phyloP scores from a whole-genome alignment of 2,113 vertebrate genomes.

The Calyptommatus sinebrachiatus region DNA sequence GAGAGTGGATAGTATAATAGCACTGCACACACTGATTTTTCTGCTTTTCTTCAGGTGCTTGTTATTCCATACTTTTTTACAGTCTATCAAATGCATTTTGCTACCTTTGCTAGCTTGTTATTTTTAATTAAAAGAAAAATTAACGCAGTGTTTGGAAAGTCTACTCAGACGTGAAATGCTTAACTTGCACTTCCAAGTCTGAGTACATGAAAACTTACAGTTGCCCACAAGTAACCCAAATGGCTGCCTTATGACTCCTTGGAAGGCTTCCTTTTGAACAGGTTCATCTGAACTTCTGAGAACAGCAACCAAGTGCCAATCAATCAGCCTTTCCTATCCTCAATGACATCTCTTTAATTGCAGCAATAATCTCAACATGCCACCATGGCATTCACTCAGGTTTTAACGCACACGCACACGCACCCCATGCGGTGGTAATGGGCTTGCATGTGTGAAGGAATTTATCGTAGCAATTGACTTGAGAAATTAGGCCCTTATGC shows the following conservation, averaged over 20 bases:
- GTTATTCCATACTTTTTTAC: too few relatives aligned
- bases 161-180: slow-evolving; percentile 9
- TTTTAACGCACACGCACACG: neutral
- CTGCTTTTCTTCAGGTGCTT: too few relatives aligned
- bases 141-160: slow-evolving; percentile 27
- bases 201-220: slow-evolving; percentile 2
- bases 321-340: neutral
- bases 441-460: neutral
- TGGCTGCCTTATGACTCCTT: neutral
- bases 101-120: too few relatives aligned
- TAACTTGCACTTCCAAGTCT: slow-evolving; percentile 21
- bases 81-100: too few relatives aligned
- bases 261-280: slow-evolving; percentile 16
- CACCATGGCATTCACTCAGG: neutral
- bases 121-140: slow-evolving; percentile 17
- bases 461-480: slow-evolving; percentile 19
- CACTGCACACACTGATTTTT: too few relatives aligned
- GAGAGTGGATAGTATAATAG: too few relatives aligned
- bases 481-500: slow-evolving; percentile 17
- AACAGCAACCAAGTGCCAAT: neutral
- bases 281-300: neutral
- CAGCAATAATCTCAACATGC: slow-evolving; percentile 27
- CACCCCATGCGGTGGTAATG: neutral
- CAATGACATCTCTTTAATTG: slow-evolving; percentile 24
- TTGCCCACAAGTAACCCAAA: neutral